Percentiles rank a stretch among this genome's conserved stretches.
phyloP scores from a whole-genome alignment of 2,113 vertebrate species.

The Bufo gargarizans region DNA sequence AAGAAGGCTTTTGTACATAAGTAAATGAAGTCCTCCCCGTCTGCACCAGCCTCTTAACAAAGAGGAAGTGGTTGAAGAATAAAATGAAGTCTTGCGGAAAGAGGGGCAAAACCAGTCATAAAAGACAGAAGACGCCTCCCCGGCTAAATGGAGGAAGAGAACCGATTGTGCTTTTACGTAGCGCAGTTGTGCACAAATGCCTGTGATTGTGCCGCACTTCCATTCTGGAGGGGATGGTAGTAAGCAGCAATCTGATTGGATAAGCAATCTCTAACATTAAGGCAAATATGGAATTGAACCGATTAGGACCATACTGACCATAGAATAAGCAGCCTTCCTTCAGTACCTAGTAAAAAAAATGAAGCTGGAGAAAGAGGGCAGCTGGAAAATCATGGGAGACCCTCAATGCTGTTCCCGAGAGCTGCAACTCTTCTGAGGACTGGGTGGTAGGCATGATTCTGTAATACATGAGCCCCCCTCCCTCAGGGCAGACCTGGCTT shows the following conservation, averaged over 20 bases:
- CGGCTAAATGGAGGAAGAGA: not conserved
- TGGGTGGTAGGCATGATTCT: not conserved
- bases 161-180: conserved; percentile 29
- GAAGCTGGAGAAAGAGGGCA: conserved; percentile 6
- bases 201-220: not conserved
- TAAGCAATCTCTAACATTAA: conserved; percentile 34
- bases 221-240: not conserved
- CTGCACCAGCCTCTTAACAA: not conserved
- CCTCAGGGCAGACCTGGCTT: conserved; percentile 20
- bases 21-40: not conserved
- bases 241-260: conserved; percentile 22
- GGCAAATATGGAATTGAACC: conserved; percentile 35
- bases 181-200: conserved; percentile 12
- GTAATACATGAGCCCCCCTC: conserved; percentile 13
- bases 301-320: conserved; percentile 16
- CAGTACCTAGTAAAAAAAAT: conserved; percentile 38
- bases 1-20: conserved; percentile 7
- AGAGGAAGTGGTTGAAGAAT: not conserved
- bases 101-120: not conserved
- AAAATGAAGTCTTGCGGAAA: not conserved
- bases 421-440: conserved; percentile 19
- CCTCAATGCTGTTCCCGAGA: conserved; percentile 8
- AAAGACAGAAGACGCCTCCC: conserved; percentile 19
- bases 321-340: not conserved
- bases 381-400: conserved; percentile 14